phyloP scores from a whole-genome alignment of 2,797 vertebrate genomes.

The Chelonia mydas region DNA sequence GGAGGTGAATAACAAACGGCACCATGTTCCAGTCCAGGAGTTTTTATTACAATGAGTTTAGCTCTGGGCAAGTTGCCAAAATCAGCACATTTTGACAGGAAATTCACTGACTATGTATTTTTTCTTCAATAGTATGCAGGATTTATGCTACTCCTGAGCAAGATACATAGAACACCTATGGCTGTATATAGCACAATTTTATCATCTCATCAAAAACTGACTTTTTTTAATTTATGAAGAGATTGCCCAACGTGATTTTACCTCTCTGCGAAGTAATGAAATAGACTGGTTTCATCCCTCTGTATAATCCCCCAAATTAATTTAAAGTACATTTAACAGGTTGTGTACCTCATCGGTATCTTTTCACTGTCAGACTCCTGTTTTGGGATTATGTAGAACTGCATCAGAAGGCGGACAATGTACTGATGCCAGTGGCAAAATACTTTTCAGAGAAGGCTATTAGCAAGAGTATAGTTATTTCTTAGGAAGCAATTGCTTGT shows the following conservation, averaged over 20 bases:
- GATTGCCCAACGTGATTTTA: constrained; percentile 11
- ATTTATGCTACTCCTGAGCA: constrained; percentile 43
- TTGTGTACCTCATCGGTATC: constrained; percentile 7
- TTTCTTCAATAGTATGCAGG: constrained; percentile 30
- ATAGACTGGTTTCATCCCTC: constrained; percentile 54
- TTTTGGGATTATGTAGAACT: constrained; percentile 55
- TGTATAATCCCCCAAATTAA: constrained; percentile 58
- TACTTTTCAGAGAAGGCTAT: background rate
- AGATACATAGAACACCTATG: constrained; percentile 38
- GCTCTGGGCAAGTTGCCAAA: constrained; percentile 53
- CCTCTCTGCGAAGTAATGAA: constrained; percentile 45
- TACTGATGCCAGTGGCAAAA: background rate
- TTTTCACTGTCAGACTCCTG: constrained; percentile 5
- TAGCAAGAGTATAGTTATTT: background rate
- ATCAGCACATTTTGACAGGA: constrained; percentile 71
- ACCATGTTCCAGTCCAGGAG: constrained; percentile 51
- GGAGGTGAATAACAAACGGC: constrained; percentile 56
- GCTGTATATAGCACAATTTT: constrained; percentile 25
- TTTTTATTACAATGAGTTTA: constrained; percentile 70
- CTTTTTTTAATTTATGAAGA: constrained; percentile 44
- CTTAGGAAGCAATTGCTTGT: background rate
- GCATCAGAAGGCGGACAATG: background rate
- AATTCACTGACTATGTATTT: constrained; percentile 57
- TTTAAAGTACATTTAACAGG: background rate
- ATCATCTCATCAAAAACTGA: background rate